Evolutionary conservation across 2,888 invertebrate genomes (phyloP), one percentile per base, ranked within the genome.

Genomic region (Drosophila ustulata): DNA sequence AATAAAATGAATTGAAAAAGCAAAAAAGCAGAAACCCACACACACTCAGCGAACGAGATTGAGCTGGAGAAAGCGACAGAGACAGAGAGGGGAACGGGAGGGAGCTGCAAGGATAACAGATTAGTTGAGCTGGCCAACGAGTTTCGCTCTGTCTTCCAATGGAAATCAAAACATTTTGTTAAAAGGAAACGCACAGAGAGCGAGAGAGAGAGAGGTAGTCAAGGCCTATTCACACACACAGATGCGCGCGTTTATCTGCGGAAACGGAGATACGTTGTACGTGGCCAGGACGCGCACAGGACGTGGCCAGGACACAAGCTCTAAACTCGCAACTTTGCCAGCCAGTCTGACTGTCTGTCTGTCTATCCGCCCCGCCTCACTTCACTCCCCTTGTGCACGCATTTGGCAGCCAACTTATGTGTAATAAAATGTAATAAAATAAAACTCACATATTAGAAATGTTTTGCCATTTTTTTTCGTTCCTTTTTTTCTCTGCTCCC

Each of bases 401-500:
- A 79, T 83, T 83, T 86, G 74, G 75, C 80, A 80, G 82, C 82
- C 80, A 82, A 82, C 85, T 85, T 85, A 80, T 85, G 80, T 80
- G 88, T 70, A 84, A 87, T 85, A 85, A 87, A 87, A 85, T 85
- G 85, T 85, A 87, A 85, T 85, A 87, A 85, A 85, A 85, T 85
- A 85, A 85, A 85, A 85, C 81, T 82, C 82, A 68, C 88, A 81
- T 85, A 88, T 85, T 86, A 86, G 82, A 85, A 82, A 82, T 85
- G 80, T 71, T 82, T 71, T 81, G 68, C 70, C 56, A 63, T 56
- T 71, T 78, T 68, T 67, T 62, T 57, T 55, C 28, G 3, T 6
- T 11, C 1, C 9, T 56, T 51, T 45, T 37, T 32, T 45, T 49
- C 9, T 32, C 26, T 26, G 37, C 45, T 59, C 26, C 18, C 43